phyloP scores from a whole-genome alignment of 2,888 invertebrate species.

The Amphipoea oculea region DNA sequence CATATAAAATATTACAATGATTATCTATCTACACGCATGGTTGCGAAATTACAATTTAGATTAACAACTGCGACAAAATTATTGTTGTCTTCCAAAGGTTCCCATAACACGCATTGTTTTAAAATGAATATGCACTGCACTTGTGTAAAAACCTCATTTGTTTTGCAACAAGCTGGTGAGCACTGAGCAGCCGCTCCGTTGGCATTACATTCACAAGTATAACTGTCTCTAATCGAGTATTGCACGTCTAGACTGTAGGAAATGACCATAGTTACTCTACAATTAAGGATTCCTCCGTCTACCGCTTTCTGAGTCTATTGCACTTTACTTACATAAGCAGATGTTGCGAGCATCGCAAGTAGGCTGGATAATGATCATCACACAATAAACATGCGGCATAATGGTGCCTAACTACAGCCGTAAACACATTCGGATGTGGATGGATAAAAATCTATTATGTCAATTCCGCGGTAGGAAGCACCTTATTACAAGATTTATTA shows the following conservation, averaged over 20 bases:
- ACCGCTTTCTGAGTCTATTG: constrained; percentile 43
- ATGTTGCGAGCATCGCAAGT: constrained; percentile 54
- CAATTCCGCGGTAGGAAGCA: constrained; percentile 54
- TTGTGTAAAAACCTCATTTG: constrained; percentile 83
- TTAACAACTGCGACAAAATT: constrained; percentile 75
- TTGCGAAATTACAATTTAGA: constrained; percentile 82
- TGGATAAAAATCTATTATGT: constrained; percentile 52
- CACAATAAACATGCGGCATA: constrained; percentile 57
- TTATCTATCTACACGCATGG: constrained; percentile 67
- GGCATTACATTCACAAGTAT: constrained; percentile 50
- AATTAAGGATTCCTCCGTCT: constrained; percentile 58
- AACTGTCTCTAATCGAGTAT: constrained; percentile 67
- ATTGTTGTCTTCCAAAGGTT: constrained; percentile 79
- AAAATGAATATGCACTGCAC: constrained; percentile 76
- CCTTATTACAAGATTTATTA: constrained; percentile 45
- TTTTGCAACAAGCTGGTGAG: constrained; percentile 75
- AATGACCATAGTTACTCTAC: constrained; percentile 57
- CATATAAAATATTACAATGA: constrained; percentile 45
- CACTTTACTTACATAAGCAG: constrained; percentile 59
- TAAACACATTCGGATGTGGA: constrained; percentile 62
- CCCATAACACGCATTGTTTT: constrained; percentile 84
- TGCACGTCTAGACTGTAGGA: constrained; percentile 58
- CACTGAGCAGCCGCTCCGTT: constrained; percentile 18
- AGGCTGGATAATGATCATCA: constrained; percentile 58
- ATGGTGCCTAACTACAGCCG: constrained; percentile 55